Percentiles rank a stretch among this genome's conserved stretches.
Evolutionary conservation across 2,888 invertebrate species (phyloP).

Genomic region (Caenorhabditis virilis): DNA sequence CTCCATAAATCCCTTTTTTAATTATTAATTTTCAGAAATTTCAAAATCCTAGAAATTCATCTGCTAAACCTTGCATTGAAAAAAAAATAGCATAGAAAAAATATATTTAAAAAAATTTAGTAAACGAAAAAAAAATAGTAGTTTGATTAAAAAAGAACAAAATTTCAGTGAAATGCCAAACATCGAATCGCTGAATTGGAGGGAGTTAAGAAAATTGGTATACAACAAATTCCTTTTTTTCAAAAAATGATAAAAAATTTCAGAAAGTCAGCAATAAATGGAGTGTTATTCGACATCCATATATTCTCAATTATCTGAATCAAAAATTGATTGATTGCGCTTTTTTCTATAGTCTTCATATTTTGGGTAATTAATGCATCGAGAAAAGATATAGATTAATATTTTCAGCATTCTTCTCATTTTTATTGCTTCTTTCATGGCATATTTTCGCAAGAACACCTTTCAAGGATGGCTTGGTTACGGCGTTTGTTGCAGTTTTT

Average conservation of each 20-base stretch:
- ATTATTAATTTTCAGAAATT: no score
- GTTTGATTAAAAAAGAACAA: not conserved
- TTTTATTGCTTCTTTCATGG: slow-evolving; percentile 64
- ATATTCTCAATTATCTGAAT: slow-evolving; percentile 61
- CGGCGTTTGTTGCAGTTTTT: slow-evolving; percentile 54
- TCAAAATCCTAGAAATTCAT: no score
- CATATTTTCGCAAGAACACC: slow-evolving; percentile 55
- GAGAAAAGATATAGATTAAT: not conserved
- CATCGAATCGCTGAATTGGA: slow-evolving; percentile 27
- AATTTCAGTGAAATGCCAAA: slow-evolving; percentile 16
- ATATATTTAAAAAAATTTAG: not conserved
- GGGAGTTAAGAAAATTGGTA: slow-evolving; percentile 29
- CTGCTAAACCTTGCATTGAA: not conserved
- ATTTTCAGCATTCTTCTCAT: slow-evolving; percentile 55
- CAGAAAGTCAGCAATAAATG: slow-evolving; percentile 43
- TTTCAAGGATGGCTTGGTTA: slow-evolving; percentile 52
- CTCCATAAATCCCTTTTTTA: no score
- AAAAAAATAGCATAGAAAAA: not conserved
- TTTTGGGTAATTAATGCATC: slow-evolving; percentile 24
- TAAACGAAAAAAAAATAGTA: not conserved
- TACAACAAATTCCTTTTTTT: slow-evolving; percentile 2
- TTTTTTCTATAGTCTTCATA: slow-evolving; percentile 54
- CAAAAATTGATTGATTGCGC: slow-evolving; percentile 55
- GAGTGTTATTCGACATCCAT: slow-evolving; percentile 64
- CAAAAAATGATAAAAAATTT: not conserved